Evolutionary conservation across 2,113 vertebrate species (phyloP), one percentile per base, ranked within the genome.

Genomic region (Mystacornis crossleyi): DNA sequence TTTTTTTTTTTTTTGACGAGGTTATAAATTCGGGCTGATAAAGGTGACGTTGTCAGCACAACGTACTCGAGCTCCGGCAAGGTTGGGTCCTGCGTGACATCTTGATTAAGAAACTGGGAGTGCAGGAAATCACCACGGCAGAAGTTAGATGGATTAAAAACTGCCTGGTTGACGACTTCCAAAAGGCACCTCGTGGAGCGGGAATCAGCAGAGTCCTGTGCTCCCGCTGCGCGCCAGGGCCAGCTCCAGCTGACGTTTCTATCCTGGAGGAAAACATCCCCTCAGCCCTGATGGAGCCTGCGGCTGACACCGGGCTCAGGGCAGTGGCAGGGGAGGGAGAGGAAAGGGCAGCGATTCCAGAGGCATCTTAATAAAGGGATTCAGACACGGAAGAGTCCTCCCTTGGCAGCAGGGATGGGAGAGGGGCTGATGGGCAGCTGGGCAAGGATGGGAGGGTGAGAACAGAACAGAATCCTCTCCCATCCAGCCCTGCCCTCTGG

Each of bases 1-100:
- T n/a, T n/a, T n/a, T n/a, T n/a, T n/a, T n/a, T 94, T 92, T 95
- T 95, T 95, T 91, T 92, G 84, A 95, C 93, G 91, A 94, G 94
- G 91, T 89, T 79, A 94, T 92, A 96, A 96, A 91, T 94, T 91
- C 48, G 83, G 69, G 83, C 70, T 72, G 86, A 95, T 95, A 96
- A 95, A 95, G 91, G 86, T 84, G 94, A 84, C 1, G 69, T 31
- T 81, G 89, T 55, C 87, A 75, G 31, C 9, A 31, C 79, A 45
- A 94, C 13, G n/a, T 9, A 91, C 87, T 89, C 6, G 0, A 73
- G 90, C 38, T 78, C 90, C 29, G 3, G 84, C 70, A 64, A 91
- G 81, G 75, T 24, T 94, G 88, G 60, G 75, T 80, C 64, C 60
- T 45, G 83, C 1, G 1, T 88, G 93, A 91, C 86, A 89, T 60